Evolutionary conservation across 2,113 vertebrate genomes (phyloP), one percentile per base, ranked within the genome.

Genomic region (Oryzias javanicus): DNA sequence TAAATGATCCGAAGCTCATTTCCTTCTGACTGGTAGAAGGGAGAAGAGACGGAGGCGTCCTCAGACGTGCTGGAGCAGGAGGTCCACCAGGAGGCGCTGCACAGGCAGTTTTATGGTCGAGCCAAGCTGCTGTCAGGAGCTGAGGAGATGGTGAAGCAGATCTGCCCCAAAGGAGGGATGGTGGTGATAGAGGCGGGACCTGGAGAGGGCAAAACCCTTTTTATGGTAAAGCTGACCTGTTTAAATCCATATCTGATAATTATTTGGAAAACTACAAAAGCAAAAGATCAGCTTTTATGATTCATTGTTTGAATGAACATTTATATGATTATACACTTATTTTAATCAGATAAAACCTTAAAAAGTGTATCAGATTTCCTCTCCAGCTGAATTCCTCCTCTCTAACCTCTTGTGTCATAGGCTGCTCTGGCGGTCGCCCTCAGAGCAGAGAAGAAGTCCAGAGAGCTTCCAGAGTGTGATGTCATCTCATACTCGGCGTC

Each of bases 191-290:
- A 88, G 0, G 93, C 83, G 3, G 88, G 74, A 35, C 58, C 90
- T 0, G 94, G 94, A 73, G 90, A 94, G 52, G 95, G 95, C 0
- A 96, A 95, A 87, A 95, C 93, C 0, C 77, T 93, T 48, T 95
- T 96, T 66, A 85, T 85, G 86, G 86, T 88, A 79, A 66, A 55
- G 20, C 47, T 3, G 15, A 4, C 0, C 42, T 48, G n/a, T 53
- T 40, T 4, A 1, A 42, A 24, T 22, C 4, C 5, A 22, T 2
- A 49, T 15, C 16, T 42, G 20, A 19, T 12, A 20, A 17, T 55
- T 24, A 22, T 22, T 19, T 0, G 0, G 19, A 49, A 46, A 46
- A 1, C 10, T 10, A 1, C 35, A 35, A 35, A 35, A 35, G 2
- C 35, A 35, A 35, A 35, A 35, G 35, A 27, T 27, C 35, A 35